These are phyloP conservation scores for Spialia ferax DNA, from an alignment of 2,888 invertebrate species.

Conservation along the genomic window DNA sequence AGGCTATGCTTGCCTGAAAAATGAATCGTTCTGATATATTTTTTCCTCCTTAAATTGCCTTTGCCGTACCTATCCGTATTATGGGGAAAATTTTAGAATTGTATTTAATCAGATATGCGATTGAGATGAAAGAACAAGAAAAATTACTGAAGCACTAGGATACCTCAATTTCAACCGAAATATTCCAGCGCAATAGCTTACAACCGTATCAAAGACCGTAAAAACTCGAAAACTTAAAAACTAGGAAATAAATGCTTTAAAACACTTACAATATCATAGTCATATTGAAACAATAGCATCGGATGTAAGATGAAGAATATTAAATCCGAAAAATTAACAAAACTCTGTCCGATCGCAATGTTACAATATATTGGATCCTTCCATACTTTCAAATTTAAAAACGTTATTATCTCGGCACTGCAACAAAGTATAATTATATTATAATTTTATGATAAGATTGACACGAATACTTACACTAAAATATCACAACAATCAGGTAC, in stretches of 20 bases:
- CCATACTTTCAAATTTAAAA: conserved; percentile 79
- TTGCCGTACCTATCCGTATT: not conserved
- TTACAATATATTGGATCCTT: conserved; percentile 85
- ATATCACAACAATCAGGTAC: conserved; percentile 5
- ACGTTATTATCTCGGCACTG: conserved; percentile 63
- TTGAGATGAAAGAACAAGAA: too few relatives aligned
- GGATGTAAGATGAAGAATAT: conserved; percentile 89
- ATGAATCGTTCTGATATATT: not conserved
- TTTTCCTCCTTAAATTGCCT: not conserved
- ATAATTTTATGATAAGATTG: too few relatives aligned
- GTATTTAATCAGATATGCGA: too few relatives aligned
- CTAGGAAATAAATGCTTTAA: conserved; percentile 41
- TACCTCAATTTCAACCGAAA: not conserved
- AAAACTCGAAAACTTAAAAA: not conserved
- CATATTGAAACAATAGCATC: conserved; percentile 85
- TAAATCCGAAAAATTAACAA: conserved; percentile 88
- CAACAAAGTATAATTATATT: conserved; percentile 43
- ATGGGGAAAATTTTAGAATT: too few relatives aligned
- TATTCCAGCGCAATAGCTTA: not conserved
- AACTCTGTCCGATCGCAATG: conserved; percentile 87
- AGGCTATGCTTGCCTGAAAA: conserved; percentile 72
- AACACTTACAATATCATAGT: conserved; percentile 73
- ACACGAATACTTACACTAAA: too few relatives aligned
- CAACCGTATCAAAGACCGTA: not conserved
- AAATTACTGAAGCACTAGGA: too few relatives aligned